Evolutionary conservation across 2,888 invertebrate species (phyloP).

Genomic region (Trachelus troglodyta): DNA sequence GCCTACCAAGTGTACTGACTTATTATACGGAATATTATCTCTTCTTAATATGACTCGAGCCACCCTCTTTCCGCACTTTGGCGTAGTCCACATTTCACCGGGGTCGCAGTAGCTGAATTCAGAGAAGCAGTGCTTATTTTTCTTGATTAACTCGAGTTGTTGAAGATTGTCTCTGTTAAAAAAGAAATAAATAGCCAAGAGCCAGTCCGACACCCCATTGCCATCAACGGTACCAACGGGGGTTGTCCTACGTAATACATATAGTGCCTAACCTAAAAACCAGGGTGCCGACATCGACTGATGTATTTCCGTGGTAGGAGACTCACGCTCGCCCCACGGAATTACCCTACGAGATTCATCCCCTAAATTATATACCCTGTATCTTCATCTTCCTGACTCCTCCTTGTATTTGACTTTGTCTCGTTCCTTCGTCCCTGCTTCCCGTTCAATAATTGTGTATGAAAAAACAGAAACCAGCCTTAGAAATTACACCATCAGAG

Average conservation of each 20-base stretch:
- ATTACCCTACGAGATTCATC: not conserved
- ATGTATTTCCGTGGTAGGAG: not conserved
- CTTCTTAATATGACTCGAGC: slow-evolving; percentile 29
- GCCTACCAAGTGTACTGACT: slow-evolving; percentile 25
- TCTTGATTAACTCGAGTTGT: slow-evolving; percentile 36
- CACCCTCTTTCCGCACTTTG: slow-evolving; percentile 16
- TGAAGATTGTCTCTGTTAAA: slow-evolving; percentile 22
- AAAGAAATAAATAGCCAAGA: slow-evolving; percentile 12
- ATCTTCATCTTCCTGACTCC: not conserved
- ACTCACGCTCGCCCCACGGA: not conserved
- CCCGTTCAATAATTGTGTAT: not conserved
- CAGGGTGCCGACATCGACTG: not conserved
- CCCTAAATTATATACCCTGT: not conserved
- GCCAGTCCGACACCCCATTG: not conserved
- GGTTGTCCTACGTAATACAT: not conserved
- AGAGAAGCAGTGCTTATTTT: slow-evolving; percentile 35
- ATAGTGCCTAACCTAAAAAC: not conserved
- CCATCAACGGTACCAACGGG: not conserved
- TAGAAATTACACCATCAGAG: not conserved
- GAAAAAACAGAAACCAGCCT: not conserved
- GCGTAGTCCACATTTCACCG: slow-evolving; percentile 6
- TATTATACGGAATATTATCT: slow-evolving; percentile 38
- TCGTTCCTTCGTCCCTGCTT: not conserved
- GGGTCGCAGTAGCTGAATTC: slow-evolving; percentile 8
- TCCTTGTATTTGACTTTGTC: not conserved